Evolutionary conservation across 2,888 invertebrate genomes (phyloP).

Genomic region (Chrysodeixis includens): DNA sequence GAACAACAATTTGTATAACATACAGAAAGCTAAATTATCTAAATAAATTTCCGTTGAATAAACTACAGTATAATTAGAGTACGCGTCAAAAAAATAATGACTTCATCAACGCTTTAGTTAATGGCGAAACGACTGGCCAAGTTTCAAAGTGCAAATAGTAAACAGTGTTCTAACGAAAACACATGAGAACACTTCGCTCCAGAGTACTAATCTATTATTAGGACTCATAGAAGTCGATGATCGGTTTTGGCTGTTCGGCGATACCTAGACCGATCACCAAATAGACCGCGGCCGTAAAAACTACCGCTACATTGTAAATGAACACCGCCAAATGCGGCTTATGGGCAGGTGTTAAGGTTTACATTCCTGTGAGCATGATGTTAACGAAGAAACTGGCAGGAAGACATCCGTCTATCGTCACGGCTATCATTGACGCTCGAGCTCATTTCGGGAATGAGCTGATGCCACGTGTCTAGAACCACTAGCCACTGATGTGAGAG

Average conservation of each 20-base stretch:
- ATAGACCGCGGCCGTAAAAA: constrained; percentile 72
- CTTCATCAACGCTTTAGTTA: constrained; percentile 55
- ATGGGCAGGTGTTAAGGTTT: constrained; percentile 61
- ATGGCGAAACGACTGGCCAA: constrained; percentile 44
- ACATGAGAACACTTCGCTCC: constrained; percentile 37
- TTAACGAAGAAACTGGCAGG: constrained; percentile 71
- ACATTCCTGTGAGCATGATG: constrained; percentile 56
- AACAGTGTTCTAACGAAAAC: constrained; percentile 44
- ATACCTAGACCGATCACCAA: constrained; percentile 74
- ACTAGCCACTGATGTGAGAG: constrained; percentile 57
- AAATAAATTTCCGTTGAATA: not conserved
- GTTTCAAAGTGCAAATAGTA: constrained; percentile 54
- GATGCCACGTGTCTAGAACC: constrained; percentile 67
- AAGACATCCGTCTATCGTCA: constrained; percentile 82
- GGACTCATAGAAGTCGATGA: constrained; percentile 68
- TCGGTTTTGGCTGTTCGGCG: constrained; percentile 71
- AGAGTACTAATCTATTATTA: constrained; percentile 58
- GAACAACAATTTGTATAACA: too few relatives aligned
- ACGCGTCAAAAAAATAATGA: constrained; percentile 38
- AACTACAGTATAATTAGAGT: constrained; percentile 2
- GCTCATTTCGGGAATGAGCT: constrained; percentile 75
- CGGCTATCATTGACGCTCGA: constrained; percentile 72
- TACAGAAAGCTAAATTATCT: not conserved
- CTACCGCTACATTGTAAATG: constrained; percentile 56
- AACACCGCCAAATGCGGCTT: constrained; percentile 52